These are phyloP conservation scores for Xiphias gladius DNA, from an alignment of 2,113 vertebrate species.

Conservation along the genomic window DNA sequence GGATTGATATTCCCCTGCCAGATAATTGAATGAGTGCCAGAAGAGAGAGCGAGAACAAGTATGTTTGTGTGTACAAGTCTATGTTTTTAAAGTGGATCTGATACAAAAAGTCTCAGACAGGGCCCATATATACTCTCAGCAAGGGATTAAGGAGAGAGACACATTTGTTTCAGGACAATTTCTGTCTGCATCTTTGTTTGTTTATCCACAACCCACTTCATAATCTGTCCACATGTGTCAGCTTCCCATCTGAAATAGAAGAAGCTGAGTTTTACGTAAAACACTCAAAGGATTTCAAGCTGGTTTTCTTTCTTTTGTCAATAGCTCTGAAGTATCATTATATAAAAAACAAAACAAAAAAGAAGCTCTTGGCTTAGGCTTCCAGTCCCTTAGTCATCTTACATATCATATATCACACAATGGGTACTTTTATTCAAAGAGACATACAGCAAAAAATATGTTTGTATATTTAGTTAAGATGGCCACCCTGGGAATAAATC, in stretches of 20 bases:
- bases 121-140: conserved; percentile 19
- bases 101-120: conserved; percentile 31
- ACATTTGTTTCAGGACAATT: conserved; percentile 30
- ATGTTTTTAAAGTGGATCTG: conserved; percentile 14
- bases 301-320: neutral
- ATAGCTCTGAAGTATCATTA: neutral
- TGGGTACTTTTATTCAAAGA: neutral
- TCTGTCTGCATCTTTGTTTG: conserved; percentile 31
- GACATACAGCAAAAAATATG: conserved; percentile 6
- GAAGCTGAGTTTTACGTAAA: neutral
- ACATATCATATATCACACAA: neutral
- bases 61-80: conserved; percentile 2
- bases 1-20: conserved; percentile 19
- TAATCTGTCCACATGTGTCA: conserved; percentile 29
- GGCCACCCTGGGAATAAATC: neutral
- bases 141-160: conserved; percentile 27
- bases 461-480: neutral
- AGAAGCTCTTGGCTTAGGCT: too few species aligned
- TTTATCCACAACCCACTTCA: conserved; percentile 23
- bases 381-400: neutral
- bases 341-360: neutral
- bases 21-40: conserved; percentile 9
- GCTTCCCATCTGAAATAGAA: neutral
- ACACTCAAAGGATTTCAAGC: neutral
- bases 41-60: neutral